Base-by-base conservation (phyloP, 1,140 invertebrate species). In the Drosophila melanica region DNA sequence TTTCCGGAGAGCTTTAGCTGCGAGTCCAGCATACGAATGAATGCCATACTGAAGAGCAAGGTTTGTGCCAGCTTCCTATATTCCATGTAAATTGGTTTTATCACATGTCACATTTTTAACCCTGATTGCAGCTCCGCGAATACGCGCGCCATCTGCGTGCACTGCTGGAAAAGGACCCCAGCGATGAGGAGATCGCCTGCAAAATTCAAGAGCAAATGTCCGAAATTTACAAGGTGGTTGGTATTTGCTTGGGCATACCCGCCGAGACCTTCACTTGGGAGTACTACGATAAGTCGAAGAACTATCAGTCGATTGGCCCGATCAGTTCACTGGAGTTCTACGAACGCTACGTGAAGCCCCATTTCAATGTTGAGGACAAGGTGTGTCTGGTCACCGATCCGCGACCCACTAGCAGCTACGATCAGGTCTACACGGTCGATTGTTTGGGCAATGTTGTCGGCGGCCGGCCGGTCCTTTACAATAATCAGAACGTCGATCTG, bases 351-450 rank as follows among this genome's bases (percentile, higher is more conserved):
- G 96, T 98, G 0, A 96, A 96, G 75, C 95, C 96, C 0, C 90
- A 95, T 54, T 98, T 94, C 81, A 95, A 98, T 92, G 94, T 98
- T 0, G 94, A 97, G 76, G 95, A 97, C 81, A 98, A 98, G 93
- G 96, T 96, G 48, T 98, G 97, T 81, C 92, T 98, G 47, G 96
- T 98, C 1, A 96, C 95, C 62, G 97, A 98, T 93, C 97, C 97
- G 0, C 94, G 97, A 50, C 94, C 95, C 10, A 93, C 94, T 3
- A 96, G 97, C 92, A 93, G 94, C 11, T 98, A 95, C 91, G 95
- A 95, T 5, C 93, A 95, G 69, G 93, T 96, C 3, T 98, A 97
- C 90, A 97, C 96, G 1, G 95, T 98, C n/a, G 96, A 98, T 74
- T 98, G 95, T 84, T 92, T 98, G 35, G 96, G 96, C 9, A 98